These are phyloP conservation scores for Mycteria americana DNA, from an alignment of 2,797 vertebrate species.

Conservation along the genomic window DNA sequence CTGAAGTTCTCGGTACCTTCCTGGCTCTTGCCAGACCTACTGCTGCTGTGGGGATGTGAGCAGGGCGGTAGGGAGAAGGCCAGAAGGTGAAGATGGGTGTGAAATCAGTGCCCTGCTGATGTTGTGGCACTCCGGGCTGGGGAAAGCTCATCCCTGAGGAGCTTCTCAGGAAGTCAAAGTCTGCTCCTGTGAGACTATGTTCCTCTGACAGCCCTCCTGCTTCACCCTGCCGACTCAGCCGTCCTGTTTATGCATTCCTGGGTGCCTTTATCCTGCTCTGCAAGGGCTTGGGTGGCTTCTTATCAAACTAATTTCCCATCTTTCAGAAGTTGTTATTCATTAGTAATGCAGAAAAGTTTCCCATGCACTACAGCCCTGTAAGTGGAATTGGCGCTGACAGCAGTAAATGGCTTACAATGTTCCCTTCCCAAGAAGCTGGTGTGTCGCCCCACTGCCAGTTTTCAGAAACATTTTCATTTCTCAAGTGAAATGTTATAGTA, in stretches of 20 bases:
- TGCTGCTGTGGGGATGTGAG: background rate
- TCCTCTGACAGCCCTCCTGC: background rate
- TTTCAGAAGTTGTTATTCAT: conserved; percentile 17
- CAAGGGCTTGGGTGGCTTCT: conserved; percentile 38
- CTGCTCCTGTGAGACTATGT: background rate
- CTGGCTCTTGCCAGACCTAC: background rate
- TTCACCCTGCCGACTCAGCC: background rate
- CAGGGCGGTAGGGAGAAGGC: background rate
- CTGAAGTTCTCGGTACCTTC: background rate
- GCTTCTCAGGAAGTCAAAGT: background rate
- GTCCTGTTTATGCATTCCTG: background rate
- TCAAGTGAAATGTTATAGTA: background rate
- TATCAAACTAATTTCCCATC: conserved; percentile 39
- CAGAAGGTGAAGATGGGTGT: background rate
- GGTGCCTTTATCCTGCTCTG: conserved; percentile 20
- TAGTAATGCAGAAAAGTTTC: conserved; percentile 20
- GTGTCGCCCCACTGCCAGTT: background rate
- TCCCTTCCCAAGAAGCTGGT: background rate
- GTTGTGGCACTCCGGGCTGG: background rate
- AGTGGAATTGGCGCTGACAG: background rate
- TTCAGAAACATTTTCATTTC: background rate
- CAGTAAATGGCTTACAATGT: background rate
- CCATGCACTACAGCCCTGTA: background rate
- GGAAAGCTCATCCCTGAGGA: background rate
- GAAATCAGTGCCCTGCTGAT: background rate